A percentile compares a stretch with the other conserved stretches of the same genome.
Conservation (phyloP, 2,113 vertebrate species). For the Podiceps cristatus region DNA sequence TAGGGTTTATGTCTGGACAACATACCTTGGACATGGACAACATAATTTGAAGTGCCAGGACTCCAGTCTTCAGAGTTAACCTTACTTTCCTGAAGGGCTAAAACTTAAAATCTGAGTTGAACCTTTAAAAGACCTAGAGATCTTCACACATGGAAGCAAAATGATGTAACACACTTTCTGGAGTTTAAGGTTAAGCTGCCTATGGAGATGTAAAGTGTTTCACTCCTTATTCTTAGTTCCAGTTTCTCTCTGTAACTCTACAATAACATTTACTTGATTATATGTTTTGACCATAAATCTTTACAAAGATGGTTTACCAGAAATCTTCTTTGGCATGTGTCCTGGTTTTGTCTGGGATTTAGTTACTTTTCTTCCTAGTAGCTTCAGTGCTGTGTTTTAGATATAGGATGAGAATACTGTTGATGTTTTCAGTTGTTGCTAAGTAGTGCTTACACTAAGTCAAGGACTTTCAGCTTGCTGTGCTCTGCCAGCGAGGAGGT, state of each 20-base stretch:
- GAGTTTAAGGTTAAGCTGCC: not conserved
- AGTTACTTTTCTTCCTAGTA: too few species aligned
- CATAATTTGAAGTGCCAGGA: not conserved
- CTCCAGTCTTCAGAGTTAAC: not conserved
- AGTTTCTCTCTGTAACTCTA: not conserved
- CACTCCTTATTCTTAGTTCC: not conserved
- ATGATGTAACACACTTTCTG: not conserved
- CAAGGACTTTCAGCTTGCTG: too few species aligned
- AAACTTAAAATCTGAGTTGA: not conserved
- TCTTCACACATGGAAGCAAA: not conserved
- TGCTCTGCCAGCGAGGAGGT: too few species aligned
- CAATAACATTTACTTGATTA: not conserved
- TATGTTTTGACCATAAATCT: not conserved
- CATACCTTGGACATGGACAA: not conserved
- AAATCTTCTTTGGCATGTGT: not conserved
- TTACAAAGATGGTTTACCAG: not conserved
- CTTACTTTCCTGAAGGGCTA: not conserved
- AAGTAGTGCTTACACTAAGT: too few species aligned
- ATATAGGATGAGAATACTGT: too few species aligned
- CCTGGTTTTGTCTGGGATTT: too few species aligned
- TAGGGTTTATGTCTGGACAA: not conserved
- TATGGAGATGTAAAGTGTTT: not conserved
- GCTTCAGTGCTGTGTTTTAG: too few species aligned
- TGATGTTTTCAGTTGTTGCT: too few species aligned
- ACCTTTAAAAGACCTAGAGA: not conserved